These are phyloP conservation scores for Rallus crepitans DNA, from an alignment of 2,797 vertebrate genomes.

Conservation along the genomic window DNA sequence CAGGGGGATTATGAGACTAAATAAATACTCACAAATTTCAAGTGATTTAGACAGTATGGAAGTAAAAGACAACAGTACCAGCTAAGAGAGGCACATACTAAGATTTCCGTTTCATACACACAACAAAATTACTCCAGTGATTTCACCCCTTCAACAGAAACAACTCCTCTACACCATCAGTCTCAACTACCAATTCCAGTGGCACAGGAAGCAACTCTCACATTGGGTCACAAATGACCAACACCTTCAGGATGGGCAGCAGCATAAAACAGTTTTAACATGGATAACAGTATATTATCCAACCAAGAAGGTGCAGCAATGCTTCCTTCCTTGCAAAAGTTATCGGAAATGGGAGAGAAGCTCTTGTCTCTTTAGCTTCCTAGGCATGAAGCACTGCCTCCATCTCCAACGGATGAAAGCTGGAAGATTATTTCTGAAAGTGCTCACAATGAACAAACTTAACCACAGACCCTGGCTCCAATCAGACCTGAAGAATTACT, in stretches of 20 bases:
- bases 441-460: not conserved
- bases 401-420: not conserved
- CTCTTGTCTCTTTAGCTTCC: not conserved
- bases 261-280: not conserved
- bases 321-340: not conserved
- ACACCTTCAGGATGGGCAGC: not conserved
- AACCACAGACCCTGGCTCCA: not conserved
- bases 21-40: constrained; percentile 66
- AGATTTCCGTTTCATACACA: not conserved
- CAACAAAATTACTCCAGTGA: not conserved
- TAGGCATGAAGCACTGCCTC: not conserved
- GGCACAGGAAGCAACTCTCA: not conserved
- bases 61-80: constrained; percentile 12
- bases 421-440: constrained; percentile 56
- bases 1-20: constrained; percentile 61
- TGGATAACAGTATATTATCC: not conserved
- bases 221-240: not conserved
- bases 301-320: not conserved
- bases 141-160: not conserved
- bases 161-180: not conserved
- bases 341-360: not conserved
- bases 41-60: constrained; percentile 46
- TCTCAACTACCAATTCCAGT: not conserved
- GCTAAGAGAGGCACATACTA: not conserved
- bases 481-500: constrained; percentile 67